Percentiles rank a stretch among this genome's conserved stretches.
phyloP scores from a whole-genome alignment of 2,797 vertebrate species.

The Syncerus caffer region DNA sequence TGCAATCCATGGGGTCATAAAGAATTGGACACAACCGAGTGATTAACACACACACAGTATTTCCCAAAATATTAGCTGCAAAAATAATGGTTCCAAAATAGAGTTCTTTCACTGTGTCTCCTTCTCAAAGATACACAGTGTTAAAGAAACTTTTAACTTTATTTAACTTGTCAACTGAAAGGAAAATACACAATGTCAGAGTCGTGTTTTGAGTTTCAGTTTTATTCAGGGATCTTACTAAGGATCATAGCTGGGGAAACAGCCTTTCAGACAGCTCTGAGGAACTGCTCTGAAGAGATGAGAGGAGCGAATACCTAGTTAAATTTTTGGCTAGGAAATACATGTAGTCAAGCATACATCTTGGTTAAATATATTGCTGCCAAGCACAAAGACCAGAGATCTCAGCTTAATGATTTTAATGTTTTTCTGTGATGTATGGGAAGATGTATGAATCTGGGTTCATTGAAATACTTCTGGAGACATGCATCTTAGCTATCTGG shows the following conservation, averaged over 20 bases:
- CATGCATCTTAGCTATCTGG: neutral
- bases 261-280: neutral
- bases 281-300: neutral
- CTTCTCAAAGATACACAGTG: neutral
- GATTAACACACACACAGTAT: neutral
- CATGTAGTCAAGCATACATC: neutral
- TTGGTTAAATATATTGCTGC: neutral
- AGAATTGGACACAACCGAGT: neutral
- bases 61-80: neutral
- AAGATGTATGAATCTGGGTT: neutral
- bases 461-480: neutral
- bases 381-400: neutral
- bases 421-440: neutral
- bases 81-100: neutral
- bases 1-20: neutral
- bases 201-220: neutral
- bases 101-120: neutral
- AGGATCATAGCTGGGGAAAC: neutral
- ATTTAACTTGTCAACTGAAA: neutral
- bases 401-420: neutral
- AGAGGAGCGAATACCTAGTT: neutral
- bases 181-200: neutral
- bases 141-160: neutral
- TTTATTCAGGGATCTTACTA: neutral
- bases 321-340: neutral